phyloP scores from a whole-genome alignment of 2,113 vertebrate species.

The rabbit (Oryctolagus cuniculus) region DNA sequence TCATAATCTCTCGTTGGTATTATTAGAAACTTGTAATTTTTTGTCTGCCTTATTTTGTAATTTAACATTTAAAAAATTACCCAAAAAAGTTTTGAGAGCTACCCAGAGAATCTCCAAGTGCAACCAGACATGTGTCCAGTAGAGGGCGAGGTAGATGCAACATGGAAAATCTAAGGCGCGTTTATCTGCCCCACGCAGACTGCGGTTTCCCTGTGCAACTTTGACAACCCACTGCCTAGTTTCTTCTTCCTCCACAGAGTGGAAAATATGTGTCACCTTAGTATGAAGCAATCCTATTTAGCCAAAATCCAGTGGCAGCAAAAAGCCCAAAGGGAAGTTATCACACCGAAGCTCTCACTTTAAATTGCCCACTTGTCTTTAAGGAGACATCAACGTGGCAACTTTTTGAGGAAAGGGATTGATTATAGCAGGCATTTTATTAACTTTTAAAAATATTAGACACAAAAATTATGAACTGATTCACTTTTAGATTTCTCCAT shows the following conservation, averaged over 20 bases:
- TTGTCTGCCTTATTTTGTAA: constrained; percentile 21
- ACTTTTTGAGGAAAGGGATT: constrained; percentile 28
- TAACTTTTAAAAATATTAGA: constrained; percentile 10
- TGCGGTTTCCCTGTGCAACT: constrained; percentile 17
- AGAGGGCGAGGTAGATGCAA: constrained; percentile 72
- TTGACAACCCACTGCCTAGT: constrained; percentile 39
- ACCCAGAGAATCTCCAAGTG: background rate
- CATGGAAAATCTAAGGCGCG: background rate
- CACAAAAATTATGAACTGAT: background rate
- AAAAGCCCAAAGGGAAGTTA: constrained; percentile 53
- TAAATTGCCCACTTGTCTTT: background rate
- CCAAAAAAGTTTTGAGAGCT: background rate
- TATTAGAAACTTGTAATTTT: background rate
- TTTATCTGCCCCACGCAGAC: background rate
- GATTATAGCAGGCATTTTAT: background rate
- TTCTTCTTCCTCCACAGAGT: constrained; percentile 49
- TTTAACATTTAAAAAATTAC: background rate
- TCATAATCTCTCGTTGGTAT: background rate
- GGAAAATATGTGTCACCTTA: constrained; percentile 72
- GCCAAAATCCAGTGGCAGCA: constrained; percentile 60
- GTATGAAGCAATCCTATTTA: constrained; percentile 56
- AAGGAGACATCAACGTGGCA: background rate
- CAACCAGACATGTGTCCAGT: constrained; percentile 61
- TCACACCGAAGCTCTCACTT: constrained; percentile 53
- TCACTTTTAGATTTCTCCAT: background rate